Percentiles rank a stretch among this genome's conserved stretches.
phyloP scores from a whole-genome alignment of 2,888 invertebrate genomes.

The Eristalis tenax region DNA sequence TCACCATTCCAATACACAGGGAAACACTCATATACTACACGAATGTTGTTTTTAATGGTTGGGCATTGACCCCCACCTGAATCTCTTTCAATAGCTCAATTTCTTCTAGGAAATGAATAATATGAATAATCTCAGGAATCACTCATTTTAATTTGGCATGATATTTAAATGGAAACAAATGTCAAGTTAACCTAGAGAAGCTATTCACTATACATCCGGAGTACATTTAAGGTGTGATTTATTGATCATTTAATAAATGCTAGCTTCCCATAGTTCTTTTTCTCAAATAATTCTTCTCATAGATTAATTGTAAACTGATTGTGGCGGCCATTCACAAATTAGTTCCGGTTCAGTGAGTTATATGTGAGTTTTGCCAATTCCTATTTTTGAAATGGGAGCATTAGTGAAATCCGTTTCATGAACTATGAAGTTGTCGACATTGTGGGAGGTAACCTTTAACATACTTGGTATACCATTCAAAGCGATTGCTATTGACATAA shows the following conservation, averaged over 20 bases:
- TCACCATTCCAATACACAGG: too few relatives aligned
- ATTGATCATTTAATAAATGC: not conserved
- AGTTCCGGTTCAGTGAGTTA: slow-evolving; percentile 48
- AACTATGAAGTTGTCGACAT: not conserved
- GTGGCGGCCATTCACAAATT: slow-evolving; percentile 31
- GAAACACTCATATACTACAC: too few relatives aligned
- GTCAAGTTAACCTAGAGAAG: too few relatives aligned
- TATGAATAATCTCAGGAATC: too few relatives aligned
- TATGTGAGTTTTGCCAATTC: slow-evolving; percentile 35
- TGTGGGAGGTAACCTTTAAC: slow-evolving; percentile 3
- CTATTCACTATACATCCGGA: too few relatives aligned
- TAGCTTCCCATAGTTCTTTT: not conserved
- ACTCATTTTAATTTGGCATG: too few relatives aligned
- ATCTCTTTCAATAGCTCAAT: too few relatives aligned
- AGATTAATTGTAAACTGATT: slow-evolving; percentile 16
- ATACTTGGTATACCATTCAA: not conserved
- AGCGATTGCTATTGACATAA: too few relatives aligned
- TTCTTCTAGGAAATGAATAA: too few relatives aligned
- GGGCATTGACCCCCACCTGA: too few relatives aligned
- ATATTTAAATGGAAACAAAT: too few relatives aligned
- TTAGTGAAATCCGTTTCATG: slow-evolving; percentile 16
- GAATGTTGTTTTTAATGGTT: too few relatives aligned
- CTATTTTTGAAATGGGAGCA: slow-evolving; percentile 15
- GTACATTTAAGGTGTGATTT: not conserved
- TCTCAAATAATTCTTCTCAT: not conserved